Percentiles rank a stretch among this genome's conserved stretches.
These are phyloP conservation scores for Myotis davidii DNA, from an alignment of 2,113 vertebrate species.

Conservation along the genomic window DNA sequence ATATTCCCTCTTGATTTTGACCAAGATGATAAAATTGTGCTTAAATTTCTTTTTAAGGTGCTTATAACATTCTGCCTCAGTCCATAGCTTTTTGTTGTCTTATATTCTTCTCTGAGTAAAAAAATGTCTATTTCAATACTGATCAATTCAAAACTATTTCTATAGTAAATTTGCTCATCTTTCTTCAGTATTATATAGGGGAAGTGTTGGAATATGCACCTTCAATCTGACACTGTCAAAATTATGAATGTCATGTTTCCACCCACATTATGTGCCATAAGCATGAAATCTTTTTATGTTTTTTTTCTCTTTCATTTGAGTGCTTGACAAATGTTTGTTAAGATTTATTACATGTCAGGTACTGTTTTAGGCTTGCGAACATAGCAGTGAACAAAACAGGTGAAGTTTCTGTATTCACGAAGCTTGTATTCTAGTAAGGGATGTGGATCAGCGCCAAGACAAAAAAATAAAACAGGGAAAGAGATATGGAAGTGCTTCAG, in stretches of 20 bases:
- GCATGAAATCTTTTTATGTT: not conserved
- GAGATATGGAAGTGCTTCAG: not conserved
- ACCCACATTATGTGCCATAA: not conserved
- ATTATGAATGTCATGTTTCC: conserved; percentile 10
- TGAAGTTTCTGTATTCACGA: not conserved
- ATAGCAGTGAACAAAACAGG: conserved; percentile 4
- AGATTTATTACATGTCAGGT: not conserved
- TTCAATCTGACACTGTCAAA: conserved; percentile 17
- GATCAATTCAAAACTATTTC: conserved; percentile 34
- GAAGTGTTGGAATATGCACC: not conserved
- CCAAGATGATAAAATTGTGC: conserved; percentile 14
- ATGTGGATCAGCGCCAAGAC: not conserved
- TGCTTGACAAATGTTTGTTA: not conserved
- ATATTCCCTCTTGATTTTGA: conserved; percentile 16
- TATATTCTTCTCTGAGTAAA: not conserved
- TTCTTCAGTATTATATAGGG: not conserved
- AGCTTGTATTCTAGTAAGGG: not conserved
- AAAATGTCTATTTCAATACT: conserved; percentile 30
- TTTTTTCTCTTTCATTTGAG: not conserved
- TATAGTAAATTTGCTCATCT: not conserved
- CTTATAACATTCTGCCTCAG: not conserved
- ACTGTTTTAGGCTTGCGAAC: not conserved
- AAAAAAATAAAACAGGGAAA: not conserved
- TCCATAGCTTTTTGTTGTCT: not conserved
- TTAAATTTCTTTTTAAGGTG: conserved; percentile 5